Evolutionary conservation across 2,113 vertebrate genomes (phyloP), one percentile per base, ranked within the genome.

Genomic region (Dromaius novaehollandiae): DNA sequence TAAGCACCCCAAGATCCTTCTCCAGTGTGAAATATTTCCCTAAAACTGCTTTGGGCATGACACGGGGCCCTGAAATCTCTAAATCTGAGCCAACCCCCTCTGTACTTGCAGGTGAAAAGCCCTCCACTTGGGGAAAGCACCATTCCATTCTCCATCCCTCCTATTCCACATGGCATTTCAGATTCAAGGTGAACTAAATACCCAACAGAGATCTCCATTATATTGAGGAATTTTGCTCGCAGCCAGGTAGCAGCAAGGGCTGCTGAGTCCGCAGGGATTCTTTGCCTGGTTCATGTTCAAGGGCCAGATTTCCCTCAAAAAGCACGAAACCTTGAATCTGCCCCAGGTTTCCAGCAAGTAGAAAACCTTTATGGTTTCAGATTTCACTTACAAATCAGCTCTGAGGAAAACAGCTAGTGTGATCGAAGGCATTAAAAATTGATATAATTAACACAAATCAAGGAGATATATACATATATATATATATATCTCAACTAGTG

Each of bases 361-460:
- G 74, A 38, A 91, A 92, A 91, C 26, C 16, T 84, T 44, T 21
- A 7, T 28, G 26, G 84, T 30, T 90, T 86, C 78, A 77, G 53
- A 65, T 91, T 92, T 87, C 89, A 73, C 66, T 86, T 38, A 77
- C 63, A 86, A 85, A 74, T 58, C 70, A 85, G 44, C 80, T 69
- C 60, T 4, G 77, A 83, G 71, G 68, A 81, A 90, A 95, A 71
- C 69, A 93, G 70, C 71, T 55, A 15, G 26, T 15, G 58, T 70
- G 63, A 74, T 89, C 3, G 7, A 89, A 89, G 58, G 82, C 82
- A 89, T 94, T 90, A 92, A 89, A 82, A 88, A 94, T 88, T 58
- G n/a, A 83, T 88, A 80, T 30, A 91, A 95, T 91, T 94, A 91
- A 86, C 70, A 86, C 44, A 92, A 94, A 93, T 83, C 64, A 80